Evolutionary conservation across 2,113 vertebrate species (phyloP), one percentile per base, ranked within the genome.

Genomic region (Siniperca chuatsi): DNA sequence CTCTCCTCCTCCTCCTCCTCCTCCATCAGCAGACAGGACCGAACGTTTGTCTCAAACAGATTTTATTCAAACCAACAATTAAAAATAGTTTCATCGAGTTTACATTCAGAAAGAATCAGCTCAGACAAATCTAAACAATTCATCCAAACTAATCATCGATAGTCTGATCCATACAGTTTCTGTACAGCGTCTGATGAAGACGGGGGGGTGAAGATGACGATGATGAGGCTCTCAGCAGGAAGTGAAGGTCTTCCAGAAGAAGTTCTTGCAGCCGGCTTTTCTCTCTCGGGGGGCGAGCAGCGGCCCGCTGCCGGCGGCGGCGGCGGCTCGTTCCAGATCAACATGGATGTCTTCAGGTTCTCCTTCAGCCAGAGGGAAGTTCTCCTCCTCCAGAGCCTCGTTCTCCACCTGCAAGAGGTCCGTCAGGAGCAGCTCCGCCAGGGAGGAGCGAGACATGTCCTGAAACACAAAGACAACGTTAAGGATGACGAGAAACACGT

Each of bases 201-300:
- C 33, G 12, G n/a, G 23, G 75, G 5, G 75, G 79, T 60, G 44
- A 82, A 61, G 55, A 83, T 48, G 37, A 37, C 54, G 79, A 44
- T 12, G 65, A 33, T 29, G 62, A 40, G 75, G 72, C 72, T 92
- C 95, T 96, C 97, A 99, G 95, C 98, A 99, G 88, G 98, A 99
- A 48, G 98, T 99, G 96, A 99, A 99, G 3, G 98, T 99, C 96
- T 99, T 99, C 98, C 98, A 99, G 97, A 99, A 99, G 97, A 99
- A 99, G 92, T 99, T 99, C 96, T 99, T 99, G 97, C 98, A 99
- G 67, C 98, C 98, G 0, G 98, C 98, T 94, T 99, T 99, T 88
- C 98, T 97, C 94, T 99, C 98, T 46, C 98, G 95, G 35, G 98
- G 97, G 1, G 96, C 96, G 87, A 99, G 94, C 64, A 97, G 95